Percentiles rank a stretch among this genome's conserved stretches.
phyloP scores from a whole-genome alignment of 2,888 invertebrate species.

The Biston betularia region DNA sequence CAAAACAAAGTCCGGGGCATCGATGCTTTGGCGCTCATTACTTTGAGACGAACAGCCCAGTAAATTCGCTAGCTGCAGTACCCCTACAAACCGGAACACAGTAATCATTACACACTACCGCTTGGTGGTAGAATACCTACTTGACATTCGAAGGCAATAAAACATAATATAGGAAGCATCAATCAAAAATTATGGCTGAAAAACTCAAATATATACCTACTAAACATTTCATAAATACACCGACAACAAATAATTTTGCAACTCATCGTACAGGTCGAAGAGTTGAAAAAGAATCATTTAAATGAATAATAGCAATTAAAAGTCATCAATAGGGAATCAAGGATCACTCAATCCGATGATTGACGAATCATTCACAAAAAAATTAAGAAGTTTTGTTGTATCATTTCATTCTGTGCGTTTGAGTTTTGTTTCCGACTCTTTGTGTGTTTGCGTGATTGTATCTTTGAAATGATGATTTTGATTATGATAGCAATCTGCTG shows the following conservation, averaged over 20 bases:
- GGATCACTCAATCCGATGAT: slow-evolving; percentile 55
- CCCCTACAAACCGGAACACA: too few species aligned
- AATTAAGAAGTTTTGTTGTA: slow-evolving; percentile 34
- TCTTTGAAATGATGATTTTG: slow-evolving; percentile 15
- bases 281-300: slow-evolving; percentile 44
- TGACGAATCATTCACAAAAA: slow-evolving; percentile 53
- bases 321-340: slow-evolving; percentile 59
- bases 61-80: too few species aligned
- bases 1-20: too few species aligned
- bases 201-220: slow-evolving; percentile 10
- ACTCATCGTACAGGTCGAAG: slow-evolving; percentile 56
- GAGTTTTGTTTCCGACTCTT: slow-evolving; percentile 40
- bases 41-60: too few species aligned
- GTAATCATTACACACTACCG: too few species aligned
- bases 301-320: slow-evolving; percentile 66
- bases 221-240: slow-evolving; percentile 10
- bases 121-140: too few species aligned
- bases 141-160: neutral
- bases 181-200: neutral
- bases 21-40: too few species aligned
- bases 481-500: slow-evolving; percentile 13
- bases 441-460: slow-evolving; percentile 34
- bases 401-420: slow-evolving; percentile 26
- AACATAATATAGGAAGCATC: neutral
- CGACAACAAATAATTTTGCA: slow-evolving; percentile 37